Evolutionary conservation across 92 coral and sea anemone genomes (phyloP).

Genomic region (Nematostella vectensis): DNA sequence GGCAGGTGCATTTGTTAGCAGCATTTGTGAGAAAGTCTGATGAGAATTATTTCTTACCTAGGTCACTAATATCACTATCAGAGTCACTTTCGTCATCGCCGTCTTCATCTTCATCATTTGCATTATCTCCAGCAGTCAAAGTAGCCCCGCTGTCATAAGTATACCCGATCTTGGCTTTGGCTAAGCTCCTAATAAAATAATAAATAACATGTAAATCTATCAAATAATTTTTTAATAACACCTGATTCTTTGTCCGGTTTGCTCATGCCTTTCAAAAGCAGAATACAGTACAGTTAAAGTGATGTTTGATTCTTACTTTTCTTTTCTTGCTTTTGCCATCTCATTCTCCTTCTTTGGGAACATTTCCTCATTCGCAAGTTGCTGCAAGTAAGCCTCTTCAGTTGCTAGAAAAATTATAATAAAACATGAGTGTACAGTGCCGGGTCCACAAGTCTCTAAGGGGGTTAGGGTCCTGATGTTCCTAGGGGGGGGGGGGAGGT

Average conservation of each 20-base stretch:
- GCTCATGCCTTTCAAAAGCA: background rate
- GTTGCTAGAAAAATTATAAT: constrained; percentile 19
- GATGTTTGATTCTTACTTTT: constrained; percentile 45
- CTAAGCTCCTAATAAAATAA: constrained; percentile 50
- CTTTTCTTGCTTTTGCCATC: constrained; percentile 45
- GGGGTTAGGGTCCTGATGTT: no score
- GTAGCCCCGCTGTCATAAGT: constrained; percentile 50
- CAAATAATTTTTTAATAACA: background rate
- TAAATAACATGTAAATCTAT: background rate
- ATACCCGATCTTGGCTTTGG: constrained; percentile 77
- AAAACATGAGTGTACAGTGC: background rate
- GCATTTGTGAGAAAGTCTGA: background rate
- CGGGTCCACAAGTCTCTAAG: no score
- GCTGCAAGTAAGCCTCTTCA: constrained; percentile 74
- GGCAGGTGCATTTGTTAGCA: no score
- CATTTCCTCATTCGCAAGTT: constrained; percentile 76
- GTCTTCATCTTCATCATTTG: constrained; percentile 44
- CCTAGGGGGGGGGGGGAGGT: no score
- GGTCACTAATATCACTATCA: constrained; percentile 72
- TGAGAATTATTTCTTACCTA: constrained; percentile 35
- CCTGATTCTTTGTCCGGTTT: background rate
- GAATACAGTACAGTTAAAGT: no score
- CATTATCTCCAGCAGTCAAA: constrained; percentile 37
- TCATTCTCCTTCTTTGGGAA: constrained; percentile 44
- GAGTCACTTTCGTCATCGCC: constrained; percentile 54